These are phyloP conservation scores for Rutpela maculata DNA, from an alignment of 2,888 invertebrate genomes.

Conservation along the genomic window DNA sequence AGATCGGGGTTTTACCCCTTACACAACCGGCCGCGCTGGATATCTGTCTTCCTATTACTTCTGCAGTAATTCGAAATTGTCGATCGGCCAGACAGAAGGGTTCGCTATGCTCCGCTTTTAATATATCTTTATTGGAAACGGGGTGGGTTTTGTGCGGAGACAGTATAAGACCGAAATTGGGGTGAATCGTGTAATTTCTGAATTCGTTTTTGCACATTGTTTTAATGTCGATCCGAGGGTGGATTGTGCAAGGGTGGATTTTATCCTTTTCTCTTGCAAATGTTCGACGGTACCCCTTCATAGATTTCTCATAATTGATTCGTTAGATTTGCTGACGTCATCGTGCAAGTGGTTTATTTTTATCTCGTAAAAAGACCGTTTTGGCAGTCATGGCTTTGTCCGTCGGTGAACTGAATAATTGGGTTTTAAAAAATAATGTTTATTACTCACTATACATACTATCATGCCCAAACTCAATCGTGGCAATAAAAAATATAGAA, in stretches of 20 bases:
- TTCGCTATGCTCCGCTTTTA: constrained; percentile 42
- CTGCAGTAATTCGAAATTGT: constrained; percentile 16
- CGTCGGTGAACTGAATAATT: no score
- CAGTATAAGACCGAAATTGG: constrained; percentile 60
- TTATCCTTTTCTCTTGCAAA: constrained; percentile 56
- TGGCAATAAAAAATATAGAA: no score
- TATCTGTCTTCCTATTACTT: constrained; percentile 36
- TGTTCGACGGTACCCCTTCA: constrained; percentile 48
- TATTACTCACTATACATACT: no score
- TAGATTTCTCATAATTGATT: constrained; percentile 60
- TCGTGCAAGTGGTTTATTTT: neutral
- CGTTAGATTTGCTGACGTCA: constrained; percentile 64
- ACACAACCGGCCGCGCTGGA: constrained; percentile 21
- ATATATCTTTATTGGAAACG: constrained; percentile 50
- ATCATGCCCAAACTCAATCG: no score
- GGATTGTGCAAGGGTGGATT: constrained; percentile 48
- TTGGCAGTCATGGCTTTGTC: neutral
- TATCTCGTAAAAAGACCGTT: constrained; percentile 1
- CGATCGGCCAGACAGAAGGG: constrained; percentile 49
- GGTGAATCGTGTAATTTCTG: constrained; percentile 62
- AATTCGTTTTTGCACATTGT: constrained; percentile 66
- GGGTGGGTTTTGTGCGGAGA: constrained; percentile 52
- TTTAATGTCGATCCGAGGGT: constrained; percentile 59
- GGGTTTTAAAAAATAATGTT: no score
- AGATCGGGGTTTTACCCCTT: constrained; percentile 66